Evolutionary conservation across 2,797 vertebrate genomes (phyloP), one percentile per base, ranked within the genome.

Genomic region (Melanotaenia parkinsoni): DNA sequence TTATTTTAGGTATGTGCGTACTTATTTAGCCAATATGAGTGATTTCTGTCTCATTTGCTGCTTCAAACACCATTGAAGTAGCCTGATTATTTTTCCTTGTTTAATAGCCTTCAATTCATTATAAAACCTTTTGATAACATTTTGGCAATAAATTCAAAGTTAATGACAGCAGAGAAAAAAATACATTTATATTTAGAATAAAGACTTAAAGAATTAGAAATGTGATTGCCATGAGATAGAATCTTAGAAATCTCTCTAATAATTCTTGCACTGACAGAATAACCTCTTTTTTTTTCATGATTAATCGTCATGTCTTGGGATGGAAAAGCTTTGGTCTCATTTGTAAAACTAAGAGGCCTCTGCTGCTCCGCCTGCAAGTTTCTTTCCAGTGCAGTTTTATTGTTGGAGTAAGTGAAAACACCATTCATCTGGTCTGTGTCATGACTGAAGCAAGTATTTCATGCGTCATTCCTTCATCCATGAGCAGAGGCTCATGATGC

Each of bases 371-470:
- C 71, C 68, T 65, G 70, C 40, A 63, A 64, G 56, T 76, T 74
- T 73, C 56, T 87, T 84, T 84, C 80, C 86, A 73, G 78, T 32
- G 50, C 33, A 30, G 63, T 68, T 82, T 88, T 88, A 83, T 77
- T 77, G 81, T 77, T 12, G 70, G 74, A 85, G 78, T 87, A 82
- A 85, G 83, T 84, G 81, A 88, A 90, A 90, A 88, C 84, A 64
- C 79, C 47, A 86, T 88, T 90, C 81, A 87, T 92, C 88, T 92
- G 88, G 85, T 87, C 88, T 86, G 81, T 90, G 87, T 92, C 91
- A 86, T 67, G 74, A 87, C 79, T 85, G 80, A 84, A 82, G 65
- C 71, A 59, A 88, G 79, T 75, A 78, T 89, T 89, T 83, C 87
- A 86, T 88, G 85, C 86, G 89, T 91, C 88, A 91, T 88, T 79